phyloP scores from a whole-genome alignment of 2,113 vertebrate species.

The Colaptes auratus region DNA sequence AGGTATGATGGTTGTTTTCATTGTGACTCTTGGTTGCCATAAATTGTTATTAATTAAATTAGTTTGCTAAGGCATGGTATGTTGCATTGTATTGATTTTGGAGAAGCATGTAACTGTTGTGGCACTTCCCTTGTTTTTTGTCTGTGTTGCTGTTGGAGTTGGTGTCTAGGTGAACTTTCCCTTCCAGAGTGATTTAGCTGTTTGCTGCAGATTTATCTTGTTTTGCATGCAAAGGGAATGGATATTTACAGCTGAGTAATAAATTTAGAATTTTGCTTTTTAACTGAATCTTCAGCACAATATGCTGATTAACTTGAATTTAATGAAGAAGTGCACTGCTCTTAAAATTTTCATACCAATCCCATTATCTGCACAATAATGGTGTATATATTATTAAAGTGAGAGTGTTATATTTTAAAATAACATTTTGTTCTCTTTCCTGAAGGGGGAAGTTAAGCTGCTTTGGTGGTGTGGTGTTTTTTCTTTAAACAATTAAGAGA shows the following conservation, averaged over 20 bases:
- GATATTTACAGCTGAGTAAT: neutral
- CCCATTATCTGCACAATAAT: neutral
- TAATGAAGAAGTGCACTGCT: neutral
- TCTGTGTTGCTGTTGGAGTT: neutral
- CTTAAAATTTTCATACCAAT: neutral
- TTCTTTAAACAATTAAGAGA: neutral
- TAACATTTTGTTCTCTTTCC: neutral
- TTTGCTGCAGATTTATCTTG: slow-evolving; percentile 2
- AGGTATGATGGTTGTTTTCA: neutral
- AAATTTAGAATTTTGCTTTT: slow-evolving; percentile 21
- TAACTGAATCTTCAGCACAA: slow-evolving; percentile 24
- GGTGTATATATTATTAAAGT: neutral
- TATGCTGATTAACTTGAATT: slow-evolving; percentile 5
- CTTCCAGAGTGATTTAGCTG: slow-evolving; percentile 18
- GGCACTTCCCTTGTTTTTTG: neutral
- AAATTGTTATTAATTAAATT: neutral
- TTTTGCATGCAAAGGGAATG: neutral
- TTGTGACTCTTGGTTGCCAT: neutral
- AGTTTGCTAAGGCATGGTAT: neutral
- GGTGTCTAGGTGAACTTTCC: neutral
- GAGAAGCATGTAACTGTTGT: neutral
- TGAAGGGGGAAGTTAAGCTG: neutral
- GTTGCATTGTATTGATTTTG: neutral
- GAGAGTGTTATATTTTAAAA: neutral
- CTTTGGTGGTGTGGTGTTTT: neutral